A percentile compares a stretch with the other conserved stretches of the same genome.
Conservation (phyloP, 2,888 invertebrate genomes). For the Callinectes sapidus region DNA sequence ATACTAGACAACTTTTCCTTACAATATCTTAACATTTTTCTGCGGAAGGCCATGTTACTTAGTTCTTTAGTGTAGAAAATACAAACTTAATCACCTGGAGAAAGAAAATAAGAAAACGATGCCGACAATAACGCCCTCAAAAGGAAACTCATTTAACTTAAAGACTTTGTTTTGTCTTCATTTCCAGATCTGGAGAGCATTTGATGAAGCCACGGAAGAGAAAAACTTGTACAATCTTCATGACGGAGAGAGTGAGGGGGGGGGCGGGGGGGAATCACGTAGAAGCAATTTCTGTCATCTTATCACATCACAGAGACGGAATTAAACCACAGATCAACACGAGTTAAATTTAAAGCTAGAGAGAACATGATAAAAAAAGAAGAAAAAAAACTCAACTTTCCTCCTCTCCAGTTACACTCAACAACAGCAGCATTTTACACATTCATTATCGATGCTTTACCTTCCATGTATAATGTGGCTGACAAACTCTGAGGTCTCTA, state of each 20-base stretch:
- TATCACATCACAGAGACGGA: neutral
- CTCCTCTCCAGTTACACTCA: neutral
- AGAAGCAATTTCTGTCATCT: neutral
- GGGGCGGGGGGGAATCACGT: neutral
- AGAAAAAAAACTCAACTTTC: neutral
- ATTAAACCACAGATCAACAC: neutral
- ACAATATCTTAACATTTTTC: too few relatives aligned
- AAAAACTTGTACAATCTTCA: too few relatives aligned
- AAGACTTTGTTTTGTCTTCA: neutral
- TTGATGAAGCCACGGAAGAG: too few relatives aligned
- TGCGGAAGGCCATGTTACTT: neutral
- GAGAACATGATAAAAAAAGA: neutral
- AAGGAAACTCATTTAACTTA: neutral
- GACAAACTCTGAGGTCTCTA: constrained; percentile 53
- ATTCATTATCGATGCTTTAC: neutral
- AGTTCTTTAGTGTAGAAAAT: neutral
- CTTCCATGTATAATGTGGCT: constrained; percentile 56
- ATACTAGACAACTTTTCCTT: too few relatives aligned
- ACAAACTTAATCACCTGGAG: neutral
- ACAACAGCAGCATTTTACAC: neutral
- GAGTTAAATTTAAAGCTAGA: neutral
- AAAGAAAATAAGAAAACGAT: neutral
- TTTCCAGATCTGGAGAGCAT: too few relatives aligned
- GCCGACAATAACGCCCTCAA: neutral
- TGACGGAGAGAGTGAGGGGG: neutral